Evolutionary conservation across 2,888 invertebrate species (phyloP).

Genomic region (Megamerina dolium): DNA sequence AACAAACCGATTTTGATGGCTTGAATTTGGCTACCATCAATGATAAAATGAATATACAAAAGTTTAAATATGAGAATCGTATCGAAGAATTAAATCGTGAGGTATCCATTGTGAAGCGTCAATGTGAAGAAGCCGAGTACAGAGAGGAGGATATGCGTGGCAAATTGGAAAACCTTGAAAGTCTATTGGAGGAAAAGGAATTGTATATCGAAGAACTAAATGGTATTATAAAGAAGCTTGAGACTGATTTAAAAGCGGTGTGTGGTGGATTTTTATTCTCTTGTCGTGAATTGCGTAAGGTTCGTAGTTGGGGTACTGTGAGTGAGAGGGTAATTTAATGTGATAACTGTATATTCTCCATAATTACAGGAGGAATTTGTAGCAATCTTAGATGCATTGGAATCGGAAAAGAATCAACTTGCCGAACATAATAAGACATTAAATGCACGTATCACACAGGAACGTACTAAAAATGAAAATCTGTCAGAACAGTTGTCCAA

Average conservation of each 20-base stretch:
- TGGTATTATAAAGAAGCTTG: slow-evolving; percentile 31
- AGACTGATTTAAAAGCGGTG: slow-evolving; percentile 38
- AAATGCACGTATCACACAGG: slow-evolving; percentile 32
- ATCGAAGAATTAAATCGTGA: slow-evolving; percentile 34
- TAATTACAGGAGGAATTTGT: slow-evolving; percentile 40
- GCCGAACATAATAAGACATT: slow-evolving; percentile 30
- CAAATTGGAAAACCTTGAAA: slow-evolving; percentile 35
- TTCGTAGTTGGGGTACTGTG: slow-evolving; percentile 14
- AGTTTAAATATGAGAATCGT: slow-evolving; percentile 35
- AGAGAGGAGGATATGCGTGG: slow-evolving; percentile 32
- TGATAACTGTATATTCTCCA: not conserved
- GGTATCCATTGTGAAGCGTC: slow-evolving; percentile 24
- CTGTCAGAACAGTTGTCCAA: slow-evolving; percentile 34
- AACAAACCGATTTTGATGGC: slow-evolving; percentile 61
- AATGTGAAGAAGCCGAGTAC: slow-evolving; percentile 27
- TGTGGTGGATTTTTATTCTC: slow-evolving; percentile 46
- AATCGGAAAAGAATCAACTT: slow-evolving; percentile 41
- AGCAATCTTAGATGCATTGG: slow-evolving; percentile 40
- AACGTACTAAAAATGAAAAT: slow-evolving; percentile 30
- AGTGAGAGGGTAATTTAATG: too few relatives aligned
- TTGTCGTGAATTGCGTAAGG: slow-evolving; percentile 46
- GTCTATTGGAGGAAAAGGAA: slow-evolving; percentile 28
- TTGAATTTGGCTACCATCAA: slow-evolving; percentile 59
- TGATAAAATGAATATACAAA: slow-evolving; percentile 38
- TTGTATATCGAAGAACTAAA: slow-evolving; percentile 27